Evolutionary conservation across 2,113 vertebrate species (phyloP).

Genomic region (Ardeotis arabs): DNA sequence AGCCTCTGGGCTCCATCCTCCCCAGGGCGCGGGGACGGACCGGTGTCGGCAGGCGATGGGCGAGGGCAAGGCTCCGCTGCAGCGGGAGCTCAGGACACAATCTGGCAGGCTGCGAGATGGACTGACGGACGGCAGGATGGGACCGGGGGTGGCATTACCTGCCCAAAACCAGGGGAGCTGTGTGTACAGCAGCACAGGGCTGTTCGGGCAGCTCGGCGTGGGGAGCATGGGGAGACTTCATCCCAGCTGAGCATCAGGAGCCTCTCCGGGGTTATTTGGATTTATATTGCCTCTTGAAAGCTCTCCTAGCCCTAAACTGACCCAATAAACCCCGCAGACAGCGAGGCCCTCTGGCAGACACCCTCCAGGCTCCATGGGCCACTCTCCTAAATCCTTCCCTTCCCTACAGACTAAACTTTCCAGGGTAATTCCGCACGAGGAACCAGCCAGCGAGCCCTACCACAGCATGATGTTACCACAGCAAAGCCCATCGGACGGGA

Average conservation of each 20-base stretch:
- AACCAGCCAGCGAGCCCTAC: conserved; percentile 37
- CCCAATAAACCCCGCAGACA: neutral
- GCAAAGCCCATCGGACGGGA: neutral
- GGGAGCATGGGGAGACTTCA: neutral
- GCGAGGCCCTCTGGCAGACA: conserved; percentile 19
- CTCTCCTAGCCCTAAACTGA: neutral
- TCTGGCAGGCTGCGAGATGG: neutral
- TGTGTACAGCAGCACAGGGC: neutral
- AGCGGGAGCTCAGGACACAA: neutral
- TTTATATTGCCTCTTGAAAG: neutral
- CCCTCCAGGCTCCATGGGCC: neutral
- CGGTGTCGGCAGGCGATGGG: accelerated
- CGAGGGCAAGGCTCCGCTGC: neutral
- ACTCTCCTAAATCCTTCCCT: conserved; percentile 66
- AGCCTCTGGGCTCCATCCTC: neutral
- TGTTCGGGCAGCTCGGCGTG: neutral
- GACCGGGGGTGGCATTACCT: neutral
- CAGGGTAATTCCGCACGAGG: conserved; percentile 30
- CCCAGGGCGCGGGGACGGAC: neutral
- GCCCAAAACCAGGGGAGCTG: neutral
- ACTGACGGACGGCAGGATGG: neutral
- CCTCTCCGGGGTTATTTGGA: neutral
- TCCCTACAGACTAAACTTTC: conserved; percentile 72
- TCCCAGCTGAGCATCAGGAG: neutral
- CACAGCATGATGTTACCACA: neutral